Conservation (phyloP, 2,113 vertebrate species). For the Suricata suricatta region DNA sequence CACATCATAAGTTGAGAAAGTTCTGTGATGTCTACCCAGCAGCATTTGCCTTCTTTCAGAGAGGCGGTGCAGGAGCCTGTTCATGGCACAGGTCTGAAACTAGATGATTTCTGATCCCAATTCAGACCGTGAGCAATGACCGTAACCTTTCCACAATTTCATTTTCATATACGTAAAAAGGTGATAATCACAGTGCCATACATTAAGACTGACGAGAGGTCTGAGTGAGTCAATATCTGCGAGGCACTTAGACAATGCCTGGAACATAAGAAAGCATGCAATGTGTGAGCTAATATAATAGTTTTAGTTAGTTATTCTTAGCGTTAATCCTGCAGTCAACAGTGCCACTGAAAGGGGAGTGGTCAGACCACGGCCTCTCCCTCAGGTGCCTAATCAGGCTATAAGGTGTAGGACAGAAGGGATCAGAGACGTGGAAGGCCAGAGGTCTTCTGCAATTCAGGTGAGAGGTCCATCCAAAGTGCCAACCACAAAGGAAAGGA, state of each 20-base stretch:
- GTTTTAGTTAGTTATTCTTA: background rate
- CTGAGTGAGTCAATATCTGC: background rate
- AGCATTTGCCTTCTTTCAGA: background rate
- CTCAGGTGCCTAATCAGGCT: background rate
- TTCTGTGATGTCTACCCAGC: background rate
- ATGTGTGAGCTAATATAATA: too few relatives aligned
- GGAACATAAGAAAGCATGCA: background rate
- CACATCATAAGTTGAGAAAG: background rate
- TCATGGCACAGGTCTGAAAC: background rate
- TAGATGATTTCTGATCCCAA: background rate
- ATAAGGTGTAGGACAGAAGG: background rate
- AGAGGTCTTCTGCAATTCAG: background rate
- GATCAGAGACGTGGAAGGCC: background rate
- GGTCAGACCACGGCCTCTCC: too few relatives aligned
- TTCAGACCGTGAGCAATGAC: background rate
- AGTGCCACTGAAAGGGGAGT: background rate
- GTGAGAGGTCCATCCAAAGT: background rate
- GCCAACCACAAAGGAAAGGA: background rate
- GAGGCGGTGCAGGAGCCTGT: background rate
- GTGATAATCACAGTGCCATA: background rate
- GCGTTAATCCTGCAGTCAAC: background rate
- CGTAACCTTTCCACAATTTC: background rate
- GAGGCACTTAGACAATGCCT: background rate
- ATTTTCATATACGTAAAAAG: background rate
- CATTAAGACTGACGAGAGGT: background rate